Evolutionary conservation across 2,888 invertebrate genomes (phyloP).

Genomic region (Sphecodes monilicornis): DNA sequence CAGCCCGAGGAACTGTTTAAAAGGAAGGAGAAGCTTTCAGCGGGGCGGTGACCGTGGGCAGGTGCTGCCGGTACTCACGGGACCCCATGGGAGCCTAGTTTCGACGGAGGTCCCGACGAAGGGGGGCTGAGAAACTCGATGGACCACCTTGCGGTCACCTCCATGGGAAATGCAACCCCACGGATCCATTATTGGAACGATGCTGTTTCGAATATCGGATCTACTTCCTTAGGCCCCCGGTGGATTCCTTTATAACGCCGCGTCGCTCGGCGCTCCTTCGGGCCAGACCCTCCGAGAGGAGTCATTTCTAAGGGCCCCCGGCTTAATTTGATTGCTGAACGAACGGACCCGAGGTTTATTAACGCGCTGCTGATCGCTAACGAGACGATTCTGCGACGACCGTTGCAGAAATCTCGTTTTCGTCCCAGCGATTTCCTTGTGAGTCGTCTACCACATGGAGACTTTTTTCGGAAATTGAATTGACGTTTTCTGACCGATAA

Average conservation of each 20-base stretch:
- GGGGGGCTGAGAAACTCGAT: slow-evolving; percentile 77
- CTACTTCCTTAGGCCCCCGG: slow-evolving; percentile 57
- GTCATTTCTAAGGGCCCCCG: not conserved
- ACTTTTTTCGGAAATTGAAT: not conserved
- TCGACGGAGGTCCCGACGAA: slow-evolving; percentile 64
- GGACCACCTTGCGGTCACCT: slow-evolving; percentile 82
- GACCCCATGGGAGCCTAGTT: slow-evolving; percentile 78
- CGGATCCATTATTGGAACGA: slow-evolving; percentile 64
- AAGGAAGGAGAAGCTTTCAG: slow-evolving; percentile 58
- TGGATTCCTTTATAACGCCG: slow-evolving; percentile 50
- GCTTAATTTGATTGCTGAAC: not conserved
- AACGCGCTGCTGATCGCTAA: not conserved
- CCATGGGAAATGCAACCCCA: slow-evolving; percentile 81
- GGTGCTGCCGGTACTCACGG: slow-evolving; percentile 66
- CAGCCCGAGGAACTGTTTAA: slow-evolving; percentile 20
- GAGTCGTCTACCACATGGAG: not conserved
- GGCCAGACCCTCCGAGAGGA: not conserved
- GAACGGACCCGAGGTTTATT: not conserved
- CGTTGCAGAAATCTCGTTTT: not conserved
- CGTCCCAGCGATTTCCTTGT: too few species aligned
- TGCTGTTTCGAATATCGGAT: slow-evolving; percentile 57
- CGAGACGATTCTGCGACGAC: not conserved
- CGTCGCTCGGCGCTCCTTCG: slow-evolving; percentile 15
- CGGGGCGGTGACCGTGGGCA: slow-evolving; percentile 67
- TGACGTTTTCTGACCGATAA: not conserved